These are phyloP conservation scores for Apodemus agrarius DNA, from an alignment of 2,797 vertebrate species.

Conservation along the genomic window DNA sequence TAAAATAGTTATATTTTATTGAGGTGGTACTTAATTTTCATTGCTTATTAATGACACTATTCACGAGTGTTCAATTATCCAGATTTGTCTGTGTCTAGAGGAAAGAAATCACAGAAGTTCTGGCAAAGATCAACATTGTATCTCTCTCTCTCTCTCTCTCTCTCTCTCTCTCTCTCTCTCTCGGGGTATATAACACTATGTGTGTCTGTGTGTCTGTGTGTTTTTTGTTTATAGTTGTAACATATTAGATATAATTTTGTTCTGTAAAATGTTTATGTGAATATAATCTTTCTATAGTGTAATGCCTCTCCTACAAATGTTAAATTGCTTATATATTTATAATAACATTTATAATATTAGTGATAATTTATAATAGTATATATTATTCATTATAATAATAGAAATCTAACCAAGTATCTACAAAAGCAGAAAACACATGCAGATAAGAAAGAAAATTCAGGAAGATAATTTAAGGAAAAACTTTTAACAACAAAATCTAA, in stretches of 20 bases:
- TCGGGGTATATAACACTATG: neutral
- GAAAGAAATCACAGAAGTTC: neutral
- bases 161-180: neutral
- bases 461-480: neutral
- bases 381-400: neutral
- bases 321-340: neutral
- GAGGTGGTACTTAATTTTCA: conserved; percentile 37
- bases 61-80: neutral
- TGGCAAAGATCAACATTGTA: neutral
- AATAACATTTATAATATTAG: neutral
- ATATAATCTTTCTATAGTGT: neutral
- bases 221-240: neutral
- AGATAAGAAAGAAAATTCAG: neutral
- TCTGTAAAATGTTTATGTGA: neutral
- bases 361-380: no score
- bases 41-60: neutral
- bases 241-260: neutral
- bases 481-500: neutral
- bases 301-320: neutral
- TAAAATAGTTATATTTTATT: neutral
- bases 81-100: neutral
- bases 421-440: neutral
- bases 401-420: neutral
- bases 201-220: neutral
- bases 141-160: neutral